A percentile compares a stretch with the other conserved stretches of the same genome.
phyloP scores from a whole-genome alignment of 1,140 invertebrate genomes.

The Diorhabda elongata region DNA sequence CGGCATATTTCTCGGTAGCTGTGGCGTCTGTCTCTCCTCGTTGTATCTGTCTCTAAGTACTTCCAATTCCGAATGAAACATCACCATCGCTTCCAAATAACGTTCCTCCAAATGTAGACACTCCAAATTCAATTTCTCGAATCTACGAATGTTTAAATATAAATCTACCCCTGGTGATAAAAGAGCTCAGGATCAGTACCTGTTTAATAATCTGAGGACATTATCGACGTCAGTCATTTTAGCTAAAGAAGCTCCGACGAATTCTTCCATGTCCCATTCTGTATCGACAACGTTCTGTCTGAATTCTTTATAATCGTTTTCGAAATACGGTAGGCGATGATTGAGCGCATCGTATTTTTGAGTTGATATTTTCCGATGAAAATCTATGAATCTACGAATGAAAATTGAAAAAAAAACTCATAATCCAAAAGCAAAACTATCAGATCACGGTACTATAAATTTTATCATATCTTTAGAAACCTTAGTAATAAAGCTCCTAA shows the following conservation, averaged over 20 bases:
- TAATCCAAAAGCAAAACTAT: too few species aligned
- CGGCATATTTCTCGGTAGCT: slow-evolving; percentile 61
- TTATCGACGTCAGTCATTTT: slow-evolving; percentile 48
- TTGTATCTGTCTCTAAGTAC: slow-evolving; percentile 65
- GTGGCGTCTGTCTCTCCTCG: slow-evolving; percentile 62
- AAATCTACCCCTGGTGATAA: neutral
- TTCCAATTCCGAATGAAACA: slow-evolving; percentile 63
- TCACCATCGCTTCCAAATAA: slow-evolving; percentile 62
- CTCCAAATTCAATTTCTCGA: slow-evolving; percentile 63
- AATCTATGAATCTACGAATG: slow-evolving; percentile 55
- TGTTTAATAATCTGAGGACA: slow-evolving; percentile 48
- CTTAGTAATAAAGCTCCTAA: too few species aligned
- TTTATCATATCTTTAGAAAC: too few species aligned
- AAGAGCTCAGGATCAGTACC: slow-evolving; percentile 45
- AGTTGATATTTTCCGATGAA: slow-evolving; percentile 64
- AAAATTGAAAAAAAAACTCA: neutral
- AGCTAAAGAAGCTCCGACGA: slow-evolving; percentile 54
- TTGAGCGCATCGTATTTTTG: slow-evolving; percentile 76
- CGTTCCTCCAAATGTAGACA: slow-evolving; percentile 65
- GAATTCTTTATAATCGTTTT: slow-evolving; percentile 73
- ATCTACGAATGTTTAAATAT: slow-evolving; percentile 47
- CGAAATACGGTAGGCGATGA: slow-evolving; percentile 67
- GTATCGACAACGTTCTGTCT: slow-evolving; percentile 64
- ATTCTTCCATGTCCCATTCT: slow-evolving; percentile 63
- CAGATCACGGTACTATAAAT: too few species aligned